Base-by-base conservation (phyloP, 2,797 vertebrate genomes). In the Mormyrops attenuatus region DNA sequence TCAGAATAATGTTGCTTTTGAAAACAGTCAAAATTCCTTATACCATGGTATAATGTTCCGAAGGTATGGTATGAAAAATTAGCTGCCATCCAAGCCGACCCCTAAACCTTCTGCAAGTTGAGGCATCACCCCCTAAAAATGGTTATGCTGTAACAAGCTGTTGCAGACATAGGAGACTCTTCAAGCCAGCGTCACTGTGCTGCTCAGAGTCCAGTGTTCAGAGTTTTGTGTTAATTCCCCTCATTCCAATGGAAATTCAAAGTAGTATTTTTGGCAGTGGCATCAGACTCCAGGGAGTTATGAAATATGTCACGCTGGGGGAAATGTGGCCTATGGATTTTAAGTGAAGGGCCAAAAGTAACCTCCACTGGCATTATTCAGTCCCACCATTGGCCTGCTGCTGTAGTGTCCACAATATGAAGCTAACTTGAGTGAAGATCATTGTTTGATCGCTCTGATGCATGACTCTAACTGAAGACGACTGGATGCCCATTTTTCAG, bases 401-500 rank as follows among this genome's bases (percentile, higher is more conserved):
- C 17, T 1, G 7, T n/a, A 44, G 15, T 44, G 38, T 52, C 47
- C n/a, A 50, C 11, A 5, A 4, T 30, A 52, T 26, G n/a, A 26
- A 52, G 41, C 3, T 22, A 50, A 52, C 22, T 85, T 85, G 20
- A 85, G 47, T 11, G 47, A 22, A 85, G 44, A 1, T 22, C 9
- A 50, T 52, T 85, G 47, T 49, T 30, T 85, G 47, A 49, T 44
- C 73, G 17, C 30, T 77, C 15, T 77, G 69, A n/a, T 84, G 80
- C n/a, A 52, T 85, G 82, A 49, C 82, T 26, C 73, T 60, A 77
- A 84, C 52, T 50, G 7, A 22, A 50, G 88, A 57, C 38, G n/a
- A 82, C 9, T 69, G 55, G 84, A 38, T 86, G 38, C 84, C 94
- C 95, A 93, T 95, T 49, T 96, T 95, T 93, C 95, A 96, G 96